Evolutionary conservation across 2,797 vertebrate genomes (phyloP), one percentile per base, ranked within the genome.

Genomic region (Hemibagrus guttatus): DNA sequence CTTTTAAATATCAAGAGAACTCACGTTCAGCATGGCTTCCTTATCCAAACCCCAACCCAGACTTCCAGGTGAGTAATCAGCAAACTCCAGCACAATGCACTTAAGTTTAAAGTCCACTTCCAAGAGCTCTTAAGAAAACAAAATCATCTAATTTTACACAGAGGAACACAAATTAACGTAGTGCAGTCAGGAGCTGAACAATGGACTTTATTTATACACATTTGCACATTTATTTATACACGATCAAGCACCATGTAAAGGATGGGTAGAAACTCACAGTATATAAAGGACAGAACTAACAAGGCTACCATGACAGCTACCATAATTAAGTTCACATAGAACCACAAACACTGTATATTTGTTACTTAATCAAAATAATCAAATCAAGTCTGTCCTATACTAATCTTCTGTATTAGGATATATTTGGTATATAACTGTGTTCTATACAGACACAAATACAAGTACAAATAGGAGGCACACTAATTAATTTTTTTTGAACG

Each of bases 1-100:
- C 98, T 84, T 99, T 99, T 95, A 99, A 99, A 93, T 99, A 96
- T 92, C 98, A 99, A 94, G 98, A 99, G 92, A 99, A 98, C 93
- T 99, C 97, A 0, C 96, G 98, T 66, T 98, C 98, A 0, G 97
- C 97, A 71, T 99, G 98, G 98, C 95, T 99, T 92, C 98, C 98
- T 0, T 99, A 97, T 92, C 96, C 97, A 66, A 99, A 99, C 92
- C 98, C 98, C 88, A 99, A 97, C 93, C 98, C 97, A 19, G 97
- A 98, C 94, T 99, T 99, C 92, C 97, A 99, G 98, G 98, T 98
- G 96, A 93, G 83, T 63, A 76, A 81, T 84, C 74, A 46, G 63
- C 16, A 79, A 82, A 84, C n/a, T 75, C 58, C 5, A 5, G 11
- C 31, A 19, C 31, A 68, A 46, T 39, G 26, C 81, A 52, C 14